Base-by-base conservation (phyloP, 2,888 invertebrate species). In the Fragum whitleyi region DNA sequence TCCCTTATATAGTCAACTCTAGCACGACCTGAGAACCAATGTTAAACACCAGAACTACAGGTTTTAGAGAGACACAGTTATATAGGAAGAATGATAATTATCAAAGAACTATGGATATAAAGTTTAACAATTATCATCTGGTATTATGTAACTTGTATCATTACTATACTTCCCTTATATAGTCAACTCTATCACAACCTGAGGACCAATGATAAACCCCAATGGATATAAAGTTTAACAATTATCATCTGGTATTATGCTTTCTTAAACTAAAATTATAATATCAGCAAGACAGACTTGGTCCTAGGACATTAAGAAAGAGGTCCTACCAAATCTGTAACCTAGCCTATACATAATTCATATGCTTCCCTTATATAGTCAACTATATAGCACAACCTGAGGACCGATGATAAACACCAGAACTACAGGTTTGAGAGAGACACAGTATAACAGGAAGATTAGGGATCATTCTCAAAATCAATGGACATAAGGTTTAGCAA, bases 281-380 rank as follows among this genome's bases (percentile, higher is more conserved):
- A 9, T 0, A 61, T 61, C n/a, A 23, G n/a, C 16, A 55, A 77
- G 55, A 47, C 55, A 82, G 78, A 76, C 72, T 51, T 29, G 69
- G 62, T 78, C 75, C 32, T 7, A 26, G 73, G 82, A 82, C 82
- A 82, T 82, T 82, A 73, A 82, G 82, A 82, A 82, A 82, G 82
- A 67, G 82, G 82, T 78, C 82, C 69, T 67, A 75, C 73, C 73
- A 42, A 26, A 72, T 78, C 78, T 82, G 69, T 67, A 78, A 71
- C 70, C 82, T 76, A 73, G 70, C 28, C 16, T 76, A 62, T 36
- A 70, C 61, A 26, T n/a, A 16, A 14, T 57, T 77, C 78, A 51
- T 82, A 32, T 82, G 55, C 82, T 82, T 82, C 82, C 78, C 71
- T 78, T 59, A 74, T 75, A 82, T 77, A 68, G 65, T 78, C 82